Conservation (phyloP, 2,113 vertebrate species). For the Gnathonemus longibarbis region DNA sequence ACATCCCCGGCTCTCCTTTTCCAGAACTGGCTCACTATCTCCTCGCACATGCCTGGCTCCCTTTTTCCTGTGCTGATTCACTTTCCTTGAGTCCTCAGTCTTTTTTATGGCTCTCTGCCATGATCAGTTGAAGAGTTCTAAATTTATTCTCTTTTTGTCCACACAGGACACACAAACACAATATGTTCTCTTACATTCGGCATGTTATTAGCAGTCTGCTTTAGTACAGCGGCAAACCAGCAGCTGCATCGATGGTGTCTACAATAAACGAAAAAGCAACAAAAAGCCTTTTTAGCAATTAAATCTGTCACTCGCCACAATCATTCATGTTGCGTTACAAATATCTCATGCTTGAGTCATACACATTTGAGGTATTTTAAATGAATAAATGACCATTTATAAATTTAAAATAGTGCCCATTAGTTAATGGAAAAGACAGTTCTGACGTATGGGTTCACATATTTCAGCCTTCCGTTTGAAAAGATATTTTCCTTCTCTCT, state of each 20-base stretch:
- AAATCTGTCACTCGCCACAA: neutral
- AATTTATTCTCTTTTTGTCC: neutral
- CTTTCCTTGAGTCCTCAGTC: neutral
- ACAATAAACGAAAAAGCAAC: neutral
- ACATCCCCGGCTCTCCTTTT: neutral
- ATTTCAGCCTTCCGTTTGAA: neutral
- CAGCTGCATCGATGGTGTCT: neutral
- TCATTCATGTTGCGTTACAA: neutral
- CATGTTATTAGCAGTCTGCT: neutral
- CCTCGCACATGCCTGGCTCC: neutral
- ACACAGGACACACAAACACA: neutral
- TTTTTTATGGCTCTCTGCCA: neutral
- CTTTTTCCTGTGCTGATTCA: neutral
- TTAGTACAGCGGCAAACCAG: neutral
- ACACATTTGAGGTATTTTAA: neutral
- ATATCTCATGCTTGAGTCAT: neutral
- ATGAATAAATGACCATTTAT: neutral
- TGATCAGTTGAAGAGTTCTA: neutral
- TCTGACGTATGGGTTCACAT: neutral
- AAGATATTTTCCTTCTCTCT: neutral
- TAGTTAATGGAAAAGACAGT: conserved; percentile 1
- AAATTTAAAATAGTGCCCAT: neutral
- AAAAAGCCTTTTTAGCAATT: neutral
- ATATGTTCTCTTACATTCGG: neutral
- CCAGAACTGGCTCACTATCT: neutral